Conservation (phyloP, 2,888 invertebrate genomes). For the Dione juno region DNA sequence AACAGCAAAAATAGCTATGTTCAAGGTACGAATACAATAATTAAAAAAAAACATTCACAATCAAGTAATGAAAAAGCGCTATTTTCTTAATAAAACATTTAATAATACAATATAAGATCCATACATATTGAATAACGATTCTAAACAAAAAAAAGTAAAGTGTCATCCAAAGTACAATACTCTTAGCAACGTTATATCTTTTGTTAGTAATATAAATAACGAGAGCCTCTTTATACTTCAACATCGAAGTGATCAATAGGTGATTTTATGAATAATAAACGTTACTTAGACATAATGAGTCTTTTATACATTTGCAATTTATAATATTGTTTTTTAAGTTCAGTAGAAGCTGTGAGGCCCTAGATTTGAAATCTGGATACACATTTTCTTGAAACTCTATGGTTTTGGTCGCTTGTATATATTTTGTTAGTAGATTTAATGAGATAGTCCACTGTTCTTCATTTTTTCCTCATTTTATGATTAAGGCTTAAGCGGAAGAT, state of each 20-base stretch:
- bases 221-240: conserved; percentile 19
- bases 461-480: no score
- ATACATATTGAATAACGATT: background rate
- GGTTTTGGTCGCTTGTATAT: no score
- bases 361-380: background rate
- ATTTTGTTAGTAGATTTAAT: no score
- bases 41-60: background rate
- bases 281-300: conserved; percentile 12
- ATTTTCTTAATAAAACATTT: background rate
- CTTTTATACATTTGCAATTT: conserved; percentile 1
- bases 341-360: background rate
- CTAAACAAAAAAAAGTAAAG: conserved; percentile 1
- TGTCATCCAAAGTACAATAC: conserved; percentile 22
- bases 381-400: no score
- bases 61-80: background rate
- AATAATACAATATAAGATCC: background rate
- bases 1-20: no score
- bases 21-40: no score
- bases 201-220: conserved; percentile 22
- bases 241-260: conserved; percentile 11
- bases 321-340: background rate
- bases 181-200: background rate
- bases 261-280: conserved; percentile 17
- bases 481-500: no score
- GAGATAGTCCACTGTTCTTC: no score